Evolutionary conservation across 2,888 invertebrate genomes (phyloP).

Genomic region (Tipula helvola): DNA sequence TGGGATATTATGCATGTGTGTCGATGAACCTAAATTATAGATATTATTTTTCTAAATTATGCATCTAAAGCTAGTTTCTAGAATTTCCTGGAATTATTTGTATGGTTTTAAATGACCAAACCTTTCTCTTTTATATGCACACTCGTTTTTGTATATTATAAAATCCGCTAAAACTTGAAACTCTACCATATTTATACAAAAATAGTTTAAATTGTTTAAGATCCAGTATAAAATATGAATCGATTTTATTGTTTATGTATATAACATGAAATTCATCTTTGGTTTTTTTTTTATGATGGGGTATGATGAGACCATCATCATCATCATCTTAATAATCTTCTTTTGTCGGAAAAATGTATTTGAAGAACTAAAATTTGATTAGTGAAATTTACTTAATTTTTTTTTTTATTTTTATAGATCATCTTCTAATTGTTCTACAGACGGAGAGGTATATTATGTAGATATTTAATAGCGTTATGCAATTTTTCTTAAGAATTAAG

Average conservation of each 20-base stretch:
- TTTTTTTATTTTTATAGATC: neutral
- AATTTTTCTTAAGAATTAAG: neutral
- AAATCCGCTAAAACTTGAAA: neutral
- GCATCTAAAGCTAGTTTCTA: neutral
- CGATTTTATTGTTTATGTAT: neutral
- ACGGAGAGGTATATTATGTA: neutral
- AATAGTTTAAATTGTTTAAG: neutral
- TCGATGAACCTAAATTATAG: neutral
- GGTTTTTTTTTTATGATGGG: neutral
- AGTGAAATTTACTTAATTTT: neutral
- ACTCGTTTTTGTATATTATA: neutral
- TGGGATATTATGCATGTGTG: neutral
- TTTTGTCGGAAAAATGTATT: neutral
- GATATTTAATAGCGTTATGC: neutral
- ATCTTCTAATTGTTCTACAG: neutral
- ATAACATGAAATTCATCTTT: neutral
- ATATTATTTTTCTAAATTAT: neutral
- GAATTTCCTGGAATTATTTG: neutral
- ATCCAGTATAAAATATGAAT: neutral
- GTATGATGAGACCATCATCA: neutral
- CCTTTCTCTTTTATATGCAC: neutral
- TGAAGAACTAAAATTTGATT: neutral
- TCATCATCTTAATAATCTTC: constrained; percentile 4
- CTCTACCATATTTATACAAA: neutral
- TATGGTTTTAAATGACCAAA: neutral